These are phyloP conservation scores for Rafetus swinhoei DNA, from an alignment of 2,113 vertebrate genomes.

Conservation along the genomic window DNA sequence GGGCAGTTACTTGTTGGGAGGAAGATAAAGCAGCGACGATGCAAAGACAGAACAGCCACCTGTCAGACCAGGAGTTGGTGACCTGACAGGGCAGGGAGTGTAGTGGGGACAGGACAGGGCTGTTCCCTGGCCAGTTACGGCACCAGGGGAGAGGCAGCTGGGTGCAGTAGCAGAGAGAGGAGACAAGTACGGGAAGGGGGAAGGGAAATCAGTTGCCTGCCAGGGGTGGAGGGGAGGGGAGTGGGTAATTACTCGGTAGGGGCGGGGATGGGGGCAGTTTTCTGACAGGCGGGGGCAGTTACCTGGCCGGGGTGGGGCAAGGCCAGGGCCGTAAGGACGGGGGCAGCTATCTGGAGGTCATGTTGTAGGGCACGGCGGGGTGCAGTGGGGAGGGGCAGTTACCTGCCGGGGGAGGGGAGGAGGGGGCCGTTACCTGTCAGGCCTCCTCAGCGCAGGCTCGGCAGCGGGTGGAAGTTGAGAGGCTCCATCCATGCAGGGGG, in stretches of 20 bases:
- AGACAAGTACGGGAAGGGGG: not conserved
- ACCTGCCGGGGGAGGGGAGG: not conserved
- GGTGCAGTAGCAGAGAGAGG: not conserved
- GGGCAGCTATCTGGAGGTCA: not conserved
- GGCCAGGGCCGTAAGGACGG: too few relatives aligned
- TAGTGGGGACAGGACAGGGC: not conserved
- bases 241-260: not conserved
- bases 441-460: slow-evolving; percentile 29
- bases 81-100: rapidly evolving
- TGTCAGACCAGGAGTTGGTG: not conserved
- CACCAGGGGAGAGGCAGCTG: not conserved
- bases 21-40: not conserved
- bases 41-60: not conserved
- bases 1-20: not conserved
- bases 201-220: not conserved
- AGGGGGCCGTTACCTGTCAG: slow-evolving; percentile 40
- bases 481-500: slow-evolving; percentile 34
- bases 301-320: not conserved
- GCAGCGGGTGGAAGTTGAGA: slow-evolving; percentile 18
- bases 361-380: not conserved
- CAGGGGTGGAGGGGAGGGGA: not conserved
- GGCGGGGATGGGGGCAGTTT: too few relatives aligned
- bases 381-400: not conserved
- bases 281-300: too few relatives aligned
- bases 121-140: not conserved